A percentile compares a stretch with the other conserved stretches of the same genome.
Conservation (phyloP, 2,113 vertebrate species). For the Vulpes ferrilata region DNA sequence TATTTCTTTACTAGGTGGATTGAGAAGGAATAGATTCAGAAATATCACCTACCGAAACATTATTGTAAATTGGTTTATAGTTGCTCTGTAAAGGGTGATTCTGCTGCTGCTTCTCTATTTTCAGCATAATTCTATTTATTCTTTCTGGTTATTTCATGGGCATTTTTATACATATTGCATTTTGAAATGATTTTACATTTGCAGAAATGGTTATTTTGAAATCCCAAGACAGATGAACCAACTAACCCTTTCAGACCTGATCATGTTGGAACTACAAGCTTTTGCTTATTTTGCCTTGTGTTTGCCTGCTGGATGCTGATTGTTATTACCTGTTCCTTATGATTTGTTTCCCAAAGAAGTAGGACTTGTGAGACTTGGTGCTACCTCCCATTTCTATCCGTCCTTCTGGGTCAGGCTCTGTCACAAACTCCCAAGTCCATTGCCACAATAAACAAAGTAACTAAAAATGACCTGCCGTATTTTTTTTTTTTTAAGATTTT, state of each 20-base stretch:
- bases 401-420: not conserved
- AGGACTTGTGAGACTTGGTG: not conserved
- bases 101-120: not conserved
- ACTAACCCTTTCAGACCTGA: not conserved
- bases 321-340: not conserved
- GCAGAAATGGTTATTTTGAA: constrained; percentile 22
- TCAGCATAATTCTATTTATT: not conserved
- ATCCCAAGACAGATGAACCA: not conserved
- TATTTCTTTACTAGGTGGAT: not conserved
- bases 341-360: not conserved
- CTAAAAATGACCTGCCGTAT: not conserved
- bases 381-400: not conserved
- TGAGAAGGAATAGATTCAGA: not conserved
- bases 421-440: not conserved
- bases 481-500: too few relatives aligned
- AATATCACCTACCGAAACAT: not conserved
- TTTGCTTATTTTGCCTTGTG: not conserved
- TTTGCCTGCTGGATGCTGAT: not conserved
- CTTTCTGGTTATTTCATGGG: not conserved
- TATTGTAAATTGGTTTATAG: not conserved
- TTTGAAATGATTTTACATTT: not conserved
- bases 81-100: not conserved
- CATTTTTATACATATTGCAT: not conserved
- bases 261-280: not conserved
- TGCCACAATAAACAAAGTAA: not conserved